Evolutionary conservation across 2,797 vertebrate genomes (phyloP), one percentile per base, ranked within the genome.

Genomic region (Chiroxiphia lanceolata): DNA sequence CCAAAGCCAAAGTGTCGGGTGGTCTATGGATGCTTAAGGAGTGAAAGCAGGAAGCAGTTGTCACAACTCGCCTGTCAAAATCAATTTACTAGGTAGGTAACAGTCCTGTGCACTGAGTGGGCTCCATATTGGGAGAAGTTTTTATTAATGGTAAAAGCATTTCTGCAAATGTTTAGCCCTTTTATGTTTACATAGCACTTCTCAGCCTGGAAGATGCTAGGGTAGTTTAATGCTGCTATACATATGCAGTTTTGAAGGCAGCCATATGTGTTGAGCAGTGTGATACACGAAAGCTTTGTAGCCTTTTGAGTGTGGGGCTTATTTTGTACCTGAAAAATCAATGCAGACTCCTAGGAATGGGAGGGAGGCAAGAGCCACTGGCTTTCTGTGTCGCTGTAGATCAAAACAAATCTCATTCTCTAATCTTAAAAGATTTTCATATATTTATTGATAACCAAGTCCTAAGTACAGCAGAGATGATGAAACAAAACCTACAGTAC

Each of bases 31-130:
- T 83, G 76, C 77, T 59, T 83, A 78, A 94, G 63, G 94, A 94
- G 74, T 60, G 67, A 94, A 94, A 96, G 77, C 92, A 91, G 87
- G 78, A 95, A 95, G 91, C 68, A 72, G 50, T 83, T 90, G 65
- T 92, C 93, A 76, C 54, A 91, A 60, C 69, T 89, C 20, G 6
- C 72, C 82, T 93, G 71, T 80, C 89, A 78, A 29, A 93, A 47
- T 45, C 69, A 48, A 71, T 96, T 91, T 90, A 78, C 75, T 75
- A 50, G 86, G 89, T 94, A 94, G 60, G 94, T 84, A 80, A 72
- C 89, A 94, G 86, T 60, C 59, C 72, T 38, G 26, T 42, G 23
- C 80, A 64, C 53, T 48, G 78, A 91, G 86, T 36, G 34, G n/a
- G 31, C 51, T 96, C n/a, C 63, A 9, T 74, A 60, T 50, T 63